phyloP scores from a whole-genome alignment of 37 sponge, comb jelly and placozoan species.

The Bolinopsis microptera region DNA sequence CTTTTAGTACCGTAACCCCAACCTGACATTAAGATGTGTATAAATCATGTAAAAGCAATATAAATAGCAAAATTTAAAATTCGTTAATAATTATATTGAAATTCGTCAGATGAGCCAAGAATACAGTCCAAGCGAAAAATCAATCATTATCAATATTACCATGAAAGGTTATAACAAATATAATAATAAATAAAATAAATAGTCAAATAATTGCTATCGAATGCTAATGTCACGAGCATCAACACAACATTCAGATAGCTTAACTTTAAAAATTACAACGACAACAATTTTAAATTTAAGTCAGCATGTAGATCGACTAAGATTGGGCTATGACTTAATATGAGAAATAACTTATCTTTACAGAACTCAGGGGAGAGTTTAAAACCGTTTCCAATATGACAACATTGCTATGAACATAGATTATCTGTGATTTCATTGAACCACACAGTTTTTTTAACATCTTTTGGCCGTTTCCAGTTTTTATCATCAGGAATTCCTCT shows the following conservation, averaged over 20 bases:
- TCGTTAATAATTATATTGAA: too few relatives aligned
- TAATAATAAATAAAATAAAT: neutral
- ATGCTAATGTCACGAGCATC: too few relatives aligned
- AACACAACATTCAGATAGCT: too few relatives aligned
- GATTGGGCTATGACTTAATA: neutral
- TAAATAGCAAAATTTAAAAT: neutral
- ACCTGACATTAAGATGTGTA: neutral
- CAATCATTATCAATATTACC: neutral
- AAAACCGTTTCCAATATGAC: neutral
- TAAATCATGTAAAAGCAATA: neutral
- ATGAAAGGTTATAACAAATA: neutral
- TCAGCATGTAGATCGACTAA: too few relatives aligned
- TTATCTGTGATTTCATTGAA: neutral
- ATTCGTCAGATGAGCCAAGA: neutral
- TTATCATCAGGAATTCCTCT: neutral
- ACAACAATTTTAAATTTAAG: too few relatives aligned
- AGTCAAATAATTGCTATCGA: neutral
- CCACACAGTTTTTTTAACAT: neutral
- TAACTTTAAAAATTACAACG: too few relatives aligned
- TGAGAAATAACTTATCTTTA: neutral
- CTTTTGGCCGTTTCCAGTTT: neutral
- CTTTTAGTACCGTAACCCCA: neutral
- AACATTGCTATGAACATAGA: neutral
- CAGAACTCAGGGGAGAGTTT: neutral
- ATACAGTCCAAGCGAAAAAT: neutral